These are phyloP conservation scores for Amphipoea oculea DNA, from an alignment of 2,888 invertebrate genomes.

Conservation along the genomic window DNA sequence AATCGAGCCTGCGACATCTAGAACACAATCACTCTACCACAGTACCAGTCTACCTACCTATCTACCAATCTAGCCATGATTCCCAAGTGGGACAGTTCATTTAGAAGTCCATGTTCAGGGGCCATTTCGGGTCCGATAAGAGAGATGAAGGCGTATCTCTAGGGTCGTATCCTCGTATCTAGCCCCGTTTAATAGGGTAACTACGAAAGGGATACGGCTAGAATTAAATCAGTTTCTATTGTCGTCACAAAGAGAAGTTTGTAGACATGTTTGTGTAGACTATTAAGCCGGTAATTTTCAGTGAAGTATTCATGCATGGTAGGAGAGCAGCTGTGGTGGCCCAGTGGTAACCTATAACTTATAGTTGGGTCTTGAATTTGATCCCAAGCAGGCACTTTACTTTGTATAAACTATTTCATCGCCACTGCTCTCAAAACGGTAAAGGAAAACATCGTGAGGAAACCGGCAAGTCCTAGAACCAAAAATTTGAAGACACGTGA, in stretches of 20 bases:
- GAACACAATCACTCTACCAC: not conserved
- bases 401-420: too few relatives aligned
- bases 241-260: not conserved
- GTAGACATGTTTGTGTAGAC: not conserved
- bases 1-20: not conserved
- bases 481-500: too few relatives aligned
- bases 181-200: not conserved
- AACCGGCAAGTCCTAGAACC: too few relatives aligned
- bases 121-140: conserved; percentile 1
- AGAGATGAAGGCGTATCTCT: conserved; percentile 5
- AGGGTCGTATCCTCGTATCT: not conserved
- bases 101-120: not conserved
- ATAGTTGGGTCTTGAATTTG: not conserved
- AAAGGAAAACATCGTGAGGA: too few relatives aligned
- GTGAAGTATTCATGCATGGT: not conserved
- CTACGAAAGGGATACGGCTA: not conserved
- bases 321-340: not conserved
- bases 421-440: too few relatives aligned
- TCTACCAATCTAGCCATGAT: not conserved
- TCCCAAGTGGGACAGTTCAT: conserved; percentile 25
- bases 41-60: too few relatives aligned
- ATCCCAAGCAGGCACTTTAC: too few relatives aligned
- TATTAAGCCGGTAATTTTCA: not conserved
- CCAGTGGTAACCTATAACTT: not conserved
- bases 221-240: conserved; percentile 15